Evolutionary conservation across 2,113 vertebrate genomes (phyloP).

Genomic region (Columba livia): DNA sequence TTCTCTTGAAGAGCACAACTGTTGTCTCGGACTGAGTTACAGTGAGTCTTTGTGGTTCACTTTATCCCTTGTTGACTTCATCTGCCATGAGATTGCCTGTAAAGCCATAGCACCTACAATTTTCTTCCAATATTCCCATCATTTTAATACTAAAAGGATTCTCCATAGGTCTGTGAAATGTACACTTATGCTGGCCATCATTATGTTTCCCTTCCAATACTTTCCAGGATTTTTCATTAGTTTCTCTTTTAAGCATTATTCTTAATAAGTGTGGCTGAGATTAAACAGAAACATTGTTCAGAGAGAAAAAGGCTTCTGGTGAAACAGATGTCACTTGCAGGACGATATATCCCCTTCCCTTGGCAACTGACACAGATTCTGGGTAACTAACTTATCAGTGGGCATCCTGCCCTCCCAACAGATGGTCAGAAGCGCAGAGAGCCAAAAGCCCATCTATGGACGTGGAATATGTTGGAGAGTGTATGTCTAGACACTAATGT

Average conservation of each 20-base stretch:
- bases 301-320: conserved; percentile 7
- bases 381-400: neutral
- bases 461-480: neutral
- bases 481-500: neutral
- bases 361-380: conserved; percentile 25
- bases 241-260: neutral
- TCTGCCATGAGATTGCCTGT: neutral
- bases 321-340: conserved; percentile 42
- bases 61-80: neutral
- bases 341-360: conserved; percentile 10
- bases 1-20: conserved; percentile 3
- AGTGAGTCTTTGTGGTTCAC: neutral
- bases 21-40: conserved; percentile 9
- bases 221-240: neutral
- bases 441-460: neutral
- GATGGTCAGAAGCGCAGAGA: conserved; percentile 20
- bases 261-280: neutral
- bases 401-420: conserved; percentile 43
- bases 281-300: conserved; percentile 24
- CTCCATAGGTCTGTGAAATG: neutral
- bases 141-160: neutral
- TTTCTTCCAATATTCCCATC: neutral
- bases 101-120: neutral
- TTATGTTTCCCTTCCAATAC: neutral
- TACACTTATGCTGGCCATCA: neutral